phyloP scores from a whole-genome alignment of 2,888 invertebrate species.

The Ashinkailepas kermadecensis region DNA sequence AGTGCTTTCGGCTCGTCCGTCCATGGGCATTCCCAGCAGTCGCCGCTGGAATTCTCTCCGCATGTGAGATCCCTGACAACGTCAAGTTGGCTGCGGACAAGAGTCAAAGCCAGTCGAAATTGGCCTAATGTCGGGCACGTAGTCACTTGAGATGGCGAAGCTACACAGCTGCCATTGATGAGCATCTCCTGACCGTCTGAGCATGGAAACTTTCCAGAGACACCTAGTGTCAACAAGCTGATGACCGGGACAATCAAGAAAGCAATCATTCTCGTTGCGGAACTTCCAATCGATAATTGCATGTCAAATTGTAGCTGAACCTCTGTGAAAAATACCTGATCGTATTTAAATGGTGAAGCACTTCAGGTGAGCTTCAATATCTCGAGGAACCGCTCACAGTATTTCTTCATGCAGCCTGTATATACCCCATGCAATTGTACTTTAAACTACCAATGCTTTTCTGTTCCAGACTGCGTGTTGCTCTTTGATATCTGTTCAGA shows the following conservation, averaged over 20 bases:
- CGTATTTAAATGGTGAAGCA: too few species aligned
- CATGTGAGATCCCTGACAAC: not conserved
- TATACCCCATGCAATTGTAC: too few species aligned
- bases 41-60: not conserved
- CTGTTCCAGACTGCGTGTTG: too few species aligned
- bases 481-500: too few species aligned
- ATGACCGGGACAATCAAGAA: not conserved
- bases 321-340: too few species aligned
- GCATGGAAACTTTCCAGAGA: not conserved
- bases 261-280: not conserved
- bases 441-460: too few species aligned
- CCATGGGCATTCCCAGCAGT: constrained; percentile 3
- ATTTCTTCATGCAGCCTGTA: too few species aligned
- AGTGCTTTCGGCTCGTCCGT: not conserved
- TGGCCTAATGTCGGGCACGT: not conserved
- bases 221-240: not conserved
- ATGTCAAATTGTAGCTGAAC: too few species aligned
- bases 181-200: not conserved
- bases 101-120: not conserved
- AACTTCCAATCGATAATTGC: too few species aligned
- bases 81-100: not conserved
- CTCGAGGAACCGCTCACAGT: too few species aligned
- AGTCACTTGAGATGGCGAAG: not conserved
- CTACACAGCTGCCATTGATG: not conserved
- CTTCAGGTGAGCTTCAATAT: too few species aligned